Evolutionary conservation across 2,888 invertebrate genomes (phyloP).

Genomic region (Rhagonycha lutea): DNA sequence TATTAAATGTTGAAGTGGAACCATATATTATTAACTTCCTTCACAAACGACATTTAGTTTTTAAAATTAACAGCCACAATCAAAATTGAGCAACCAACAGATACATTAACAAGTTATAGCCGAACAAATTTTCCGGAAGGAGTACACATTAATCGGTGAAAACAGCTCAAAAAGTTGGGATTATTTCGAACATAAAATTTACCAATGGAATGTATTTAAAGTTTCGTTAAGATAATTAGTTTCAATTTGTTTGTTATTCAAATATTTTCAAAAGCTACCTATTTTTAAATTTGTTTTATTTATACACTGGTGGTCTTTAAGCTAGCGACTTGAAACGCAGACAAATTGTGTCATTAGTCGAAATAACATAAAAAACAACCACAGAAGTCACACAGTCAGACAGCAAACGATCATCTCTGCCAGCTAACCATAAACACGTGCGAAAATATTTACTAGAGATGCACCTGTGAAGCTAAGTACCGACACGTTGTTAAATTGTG

Average conservation of each 20-base stretch:
- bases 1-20: neutral
- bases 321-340: constrained; percentile 44
- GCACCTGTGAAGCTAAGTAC: constrained; percentile 20
- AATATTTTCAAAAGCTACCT: neutral
- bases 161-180: neutral
- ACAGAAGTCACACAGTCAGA: constrained; percentile 45
- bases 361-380: constrained; percentile 45
- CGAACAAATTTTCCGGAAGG: neutral
- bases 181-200: neutral
- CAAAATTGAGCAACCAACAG: neutral
- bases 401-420: constrained; percentile 42
- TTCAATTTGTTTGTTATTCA: constrained; percentile 3
- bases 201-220: neutral
- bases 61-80: neutral
- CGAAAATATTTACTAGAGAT: constrained; percentile 36
- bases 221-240: constrained; percentile 1
- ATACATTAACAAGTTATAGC: neutral
- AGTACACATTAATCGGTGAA: neutral
- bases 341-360: constrained; percentile 51
- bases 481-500: neutral
- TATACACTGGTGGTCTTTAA: constrained; percentile 39
- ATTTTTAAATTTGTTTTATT: constrained; percentile 34
- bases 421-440: constrained; percentile 40
- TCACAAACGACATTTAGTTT: neutral
- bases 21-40: neutral